A percentile compares a stretch with the other conserved stretches of the same genome.
These are phyloP conservation scores for Ecdyonurus torrentis DNA, from an alignment of 2,888 invertebrate genomes.

Conservation along the genomic window DNA sequence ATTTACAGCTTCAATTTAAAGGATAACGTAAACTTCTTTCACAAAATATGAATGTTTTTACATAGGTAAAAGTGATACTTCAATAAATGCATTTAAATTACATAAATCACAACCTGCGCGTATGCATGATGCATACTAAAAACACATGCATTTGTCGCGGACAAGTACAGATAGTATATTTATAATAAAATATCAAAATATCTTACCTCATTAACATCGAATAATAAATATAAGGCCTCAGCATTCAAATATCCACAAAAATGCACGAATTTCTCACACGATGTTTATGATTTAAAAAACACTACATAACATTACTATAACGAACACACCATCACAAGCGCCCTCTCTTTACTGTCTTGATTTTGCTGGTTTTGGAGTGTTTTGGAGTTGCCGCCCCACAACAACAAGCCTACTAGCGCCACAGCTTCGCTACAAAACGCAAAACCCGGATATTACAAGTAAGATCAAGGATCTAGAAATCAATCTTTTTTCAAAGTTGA, in stretches of 20 bases:
- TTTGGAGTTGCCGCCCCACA: neutral
- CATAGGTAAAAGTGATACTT: too few species aligned
- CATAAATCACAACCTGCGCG: neutral
- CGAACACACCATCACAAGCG: neutral
- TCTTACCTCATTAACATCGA: neutral
- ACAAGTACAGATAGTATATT: neutral
- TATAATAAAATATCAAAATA: neutral
- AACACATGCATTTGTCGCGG: neutral
- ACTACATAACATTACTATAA: neutral
- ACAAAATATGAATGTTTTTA: too few species aligned
- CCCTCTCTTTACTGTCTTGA: neutral
- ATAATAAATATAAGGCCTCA: too few species aligned
- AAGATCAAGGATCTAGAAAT: neutral
- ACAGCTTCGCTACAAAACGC: neutral
- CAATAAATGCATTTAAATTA: neutral
- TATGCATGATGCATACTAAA: neutral
- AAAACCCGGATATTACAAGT: neutral
- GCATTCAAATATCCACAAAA: neutral
- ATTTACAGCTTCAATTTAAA: too few species aligned
- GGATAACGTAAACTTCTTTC: too few species aligned
- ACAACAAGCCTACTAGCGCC: neutral
- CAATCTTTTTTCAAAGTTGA: neutral
- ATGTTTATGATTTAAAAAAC: neutral
- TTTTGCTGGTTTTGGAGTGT: neutral
- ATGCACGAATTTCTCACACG: neutral